Evolutionary conservation across 2,888 invertebrate species (phyloP), one percentile per base, ranked within the genome.

Genomic region (Plebejus anna): DNA sequence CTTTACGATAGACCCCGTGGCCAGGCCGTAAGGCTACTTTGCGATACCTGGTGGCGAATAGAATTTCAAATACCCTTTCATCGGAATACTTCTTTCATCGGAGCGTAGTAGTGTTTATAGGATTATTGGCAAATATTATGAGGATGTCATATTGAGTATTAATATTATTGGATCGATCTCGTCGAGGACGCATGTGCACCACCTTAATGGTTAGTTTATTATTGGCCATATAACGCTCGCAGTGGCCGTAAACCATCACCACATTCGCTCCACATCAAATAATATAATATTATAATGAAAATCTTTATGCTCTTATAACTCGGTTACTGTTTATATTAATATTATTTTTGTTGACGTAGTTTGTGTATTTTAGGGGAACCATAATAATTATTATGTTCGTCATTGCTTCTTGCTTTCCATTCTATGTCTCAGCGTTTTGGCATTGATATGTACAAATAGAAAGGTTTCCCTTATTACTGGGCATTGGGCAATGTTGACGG

Each of bases 161-260:
- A 32, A 36, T 66, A 0, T 36, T 36, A 66, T 66, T 32, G 66
- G 66, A 66, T 66, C 66, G 66, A 66, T 66, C 66, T 11, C 22
- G 22, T n/a, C 13, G 13, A 66, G 66, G 66, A 66, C 71, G 71
- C 71, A 71, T 71, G 71, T 71, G 71, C 42, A 71, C n/a, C n/a
- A 4, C 9, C 42, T 71, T 71, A 71, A 71, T 42, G n/a, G 42
- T 22, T 42, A 71, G 38, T 71, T 71, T 71, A 42, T 71, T 71
- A 71, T 71, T 42, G 71, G 7, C 42, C 42, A 42, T 71, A 71
- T 71, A 71, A 71, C 71, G 42, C 42, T 70, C 70, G 38, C 38
- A n/a, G n/a, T 22, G 71, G 32, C 32, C 66, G 32, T 66, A 66
- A 66, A 66, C 70, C 32, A 38, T 16, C 42, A n/a, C 16, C 36